A percentile compares a stretch with the other conserved stretches of the same genome.
Conservation (phyloP, 2,797 vertebrate genomes). For the Fistularia commersonii region DNA sequence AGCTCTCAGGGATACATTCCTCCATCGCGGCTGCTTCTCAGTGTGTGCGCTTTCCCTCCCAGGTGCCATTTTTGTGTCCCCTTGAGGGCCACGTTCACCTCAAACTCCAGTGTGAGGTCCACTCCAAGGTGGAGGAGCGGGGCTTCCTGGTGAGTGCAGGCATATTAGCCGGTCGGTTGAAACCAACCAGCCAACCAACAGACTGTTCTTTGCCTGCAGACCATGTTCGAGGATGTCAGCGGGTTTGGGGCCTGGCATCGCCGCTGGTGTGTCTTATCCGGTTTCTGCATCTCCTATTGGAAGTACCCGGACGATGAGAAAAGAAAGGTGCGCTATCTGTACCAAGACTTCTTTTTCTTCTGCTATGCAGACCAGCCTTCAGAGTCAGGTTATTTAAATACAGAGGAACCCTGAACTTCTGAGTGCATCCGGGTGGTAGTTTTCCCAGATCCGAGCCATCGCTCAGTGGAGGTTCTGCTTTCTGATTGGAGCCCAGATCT, state of each 20-base stretch:
- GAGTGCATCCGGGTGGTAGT: too few species aligned
- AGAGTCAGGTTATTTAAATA: too few species aligned
- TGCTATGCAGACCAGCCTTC: too few species aligned
- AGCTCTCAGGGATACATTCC: conserved; percentile 49
- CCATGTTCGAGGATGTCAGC: conserved; percentile 98
- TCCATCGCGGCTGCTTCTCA: conserved; percentile 47
- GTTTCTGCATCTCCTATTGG: conserved; percentile 95
- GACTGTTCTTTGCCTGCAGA: conserved; percentile 65
- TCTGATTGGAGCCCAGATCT: too few species aligned
- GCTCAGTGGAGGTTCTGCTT: too few species aligned
- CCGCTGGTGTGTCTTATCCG: conserved; percentile 91
- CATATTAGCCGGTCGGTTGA: too few species aligned
- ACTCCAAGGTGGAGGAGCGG: conserved; percentile 84
- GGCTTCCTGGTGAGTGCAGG: conserved; percentile 87
- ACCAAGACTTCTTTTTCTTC: too few species aligned
- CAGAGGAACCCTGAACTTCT: too few species aligned
- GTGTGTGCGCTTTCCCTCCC: conserved; percentile 17
- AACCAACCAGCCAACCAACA: not conserved
- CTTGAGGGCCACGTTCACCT: conserved; percentile 93
- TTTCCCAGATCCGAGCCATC: too few species aligned
- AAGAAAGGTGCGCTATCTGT: conserved; percentile 88
- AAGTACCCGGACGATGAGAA: conserved; percentile 96
- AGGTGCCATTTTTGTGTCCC: conserved; percentile 92
- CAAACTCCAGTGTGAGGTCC: conserved; percentile 90
- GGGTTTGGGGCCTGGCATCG: conserved; percentile 97